Evolutionary conservation across 1,140 invertebrate species (phyloP).

Genomic region (Trichonephila clavata): DNA sequence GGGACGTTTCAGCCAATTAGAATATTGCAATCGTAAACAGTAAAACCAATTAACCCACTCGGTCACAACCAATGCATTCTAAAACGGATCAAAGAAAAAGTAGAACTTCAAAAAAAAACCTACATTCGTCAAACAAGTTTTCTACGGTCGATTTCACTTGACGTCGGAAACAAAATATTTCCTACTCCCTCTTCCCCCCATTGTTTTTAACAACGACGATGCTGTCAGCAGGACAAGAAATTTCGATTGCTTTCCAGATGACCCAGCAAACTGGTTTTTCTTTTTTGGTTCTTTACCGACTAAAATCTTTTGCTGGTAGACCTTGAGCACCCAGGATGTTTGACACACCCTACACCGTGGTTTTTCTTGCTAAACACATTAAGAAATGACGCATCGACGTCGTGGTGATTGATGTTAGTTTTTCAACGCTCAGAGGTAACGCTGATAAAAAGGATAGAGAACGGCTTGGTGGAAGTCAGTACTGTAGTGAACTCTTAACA

Average conservation of each 20-base stretch:
- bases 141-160: conserved; percentile 34
- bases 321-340: conserved; percentile 33
- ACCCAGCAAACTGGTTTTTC: conserved; percentile 38
- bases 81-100: not conserved
- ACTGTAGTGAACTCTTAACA: not conserved
- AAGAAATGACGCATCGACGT: conserved; percentile 32
- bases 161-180: not conserved
- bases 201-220: conserved; percentile 25
- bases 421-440: not conserved
- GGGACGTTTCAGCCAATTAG: not conserved
- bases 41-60: not conserved
- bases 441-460: not conserved
- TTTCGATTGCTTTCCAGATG: conserved; percentile 5
- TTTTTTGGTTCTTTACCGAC: conserved; percentile 34
- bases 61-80: not conserved
- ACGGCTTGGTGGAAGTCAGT: not conserved
- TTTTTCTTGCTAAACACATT: conserved; percentile 41
- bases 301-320: not conserved
- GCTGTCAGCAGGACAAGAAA: conserved; percentile 27
- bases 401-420: conserved; percentile 2
- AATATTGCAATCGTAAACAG: not conserved
- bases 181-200: not conserved
- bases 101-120: not conserved
- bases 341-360: not conserved
- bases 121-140: conserved; percentile 31